These are phyloP conservation scores for Podargus strigoides DNA, from an alignment of 2,797 vertebrate species.

Conservation along the genomic window DNA sequence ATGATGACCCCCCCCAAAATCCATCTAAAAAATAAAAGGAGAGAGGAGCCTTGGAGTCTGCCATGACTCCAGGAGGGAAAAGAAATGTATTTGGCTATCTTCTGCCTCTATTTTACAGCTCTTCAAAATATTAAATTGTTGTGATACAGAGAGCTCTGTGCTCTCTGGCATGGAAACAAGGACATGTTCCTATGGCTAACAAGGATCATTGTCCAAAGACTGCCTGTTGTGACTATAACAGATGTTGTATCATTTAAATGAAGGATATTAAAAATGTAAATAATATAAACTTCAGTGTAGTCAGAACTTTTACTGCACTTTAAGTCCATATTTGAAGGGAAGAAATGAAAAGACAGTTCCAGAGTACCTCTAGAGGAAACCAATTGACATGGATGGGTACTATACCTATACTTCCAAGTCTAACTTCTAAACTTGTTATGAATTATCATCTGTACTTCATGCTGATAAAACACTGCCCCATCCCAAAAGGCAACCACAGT, in stretches of 20 bases:
- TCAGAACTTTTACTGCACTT: background rate
- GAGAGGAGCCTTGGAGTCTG: background rate
- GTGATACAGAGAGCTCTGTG: background rate
- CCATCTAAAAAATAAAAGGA: background rate
- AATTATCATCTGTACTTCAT: background rate
- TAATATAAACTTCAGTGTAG: background rate
- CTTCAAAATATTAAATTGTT: background rate
- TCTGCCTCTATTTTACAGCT: background rate
- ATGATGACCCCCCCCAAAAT: background rate
- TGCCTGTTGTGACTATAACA: background rate
- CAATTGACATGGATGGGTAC: rapidly evolving
- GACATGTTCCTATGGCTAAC: background rate
- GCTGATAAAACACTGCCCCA: background rate
- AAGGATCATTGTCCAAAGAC: background rate
- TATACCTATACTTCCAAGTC: background rate
- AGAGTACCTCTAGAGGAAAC: background rate
- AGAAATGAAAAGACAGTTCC: background rate
- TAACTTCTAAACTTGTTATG: background rate
- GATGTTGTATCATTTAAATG: background rate
- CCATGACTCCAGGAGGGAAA: background rate
- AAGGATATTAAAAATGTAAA: background rate
- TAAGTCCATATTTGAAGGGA: background rate
- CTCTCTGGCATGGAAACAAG: background rate
- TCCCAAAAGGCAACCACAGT: background rate
- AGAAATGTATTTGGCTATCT: background rate